A percentile compares a stretch with the other conserved stretches of the same genome.
Conservation (phyloP, 1,140 invertebrate species). For the Phymorhynchus buccinoides region DNA sequence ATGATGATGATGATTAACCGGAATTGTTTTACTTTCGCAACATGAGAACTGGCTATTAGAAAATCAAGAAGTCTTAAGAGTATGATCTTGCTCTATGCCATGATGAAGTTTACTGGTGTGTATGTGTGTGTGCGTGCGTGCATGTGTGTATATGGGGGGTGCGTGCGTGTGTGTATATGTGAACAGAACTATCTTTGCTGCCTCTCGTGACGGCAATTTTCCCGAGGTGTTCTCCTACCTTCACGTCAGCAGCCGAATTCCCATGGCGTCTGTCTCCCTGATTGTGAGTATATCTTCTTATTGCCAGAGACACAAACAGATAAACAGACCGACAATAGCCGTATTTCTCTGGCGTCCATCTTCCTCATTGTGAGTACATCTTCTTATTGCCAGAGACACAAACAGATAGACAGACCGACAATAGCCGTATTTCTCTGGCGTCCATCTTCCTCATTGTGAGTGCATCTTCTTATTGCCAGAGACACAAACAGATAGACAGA, state of each 20-base stretch:
- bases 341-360: constrained; percentile 92
- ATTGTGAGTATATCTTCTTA: constrained; percentile 79
- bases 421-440: constrained; percentile 87
- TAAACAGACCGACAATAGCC: constrained; percentile 62
- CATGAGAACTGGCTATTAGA: too few relatives aligned
- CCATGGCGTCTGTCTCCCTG: constrained; percentile 91
- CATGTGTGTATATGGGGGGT: neutral
- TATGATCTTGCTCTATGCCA: too few relatives aligned
- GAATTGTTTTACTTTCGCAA: too few relatives aligned
- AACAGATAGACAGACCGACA: neutral
- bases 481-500: neutral
- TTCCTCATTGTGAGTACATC: constrained; percentile 86
- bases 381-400: neutral
- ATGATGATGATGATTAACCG: too few relatives aligned
- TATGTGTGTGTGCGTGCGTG: neutral
- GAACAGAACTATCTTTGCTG: constrained; percentile 81
- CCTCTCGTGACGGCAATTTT: constrained; percentile 91
- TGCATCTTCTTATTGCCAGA: constrained; percentile 42
- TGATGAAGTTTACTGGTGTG: neutral
- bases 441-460: constrained; percentile 92
- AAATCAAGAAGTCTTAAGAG: too few relatives aligned
- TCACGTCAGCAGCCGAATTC: constrained; percentile 88
- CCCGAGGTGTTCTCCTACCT: constrained; percentile 91
- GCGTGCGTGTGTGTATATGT: constrained; percentile 1
- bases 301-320: neutral